Evolutionary conservation across 2,888 invertebrate species (phyloP).

Genomic region (Taphrorychus bicolor): DNA sequence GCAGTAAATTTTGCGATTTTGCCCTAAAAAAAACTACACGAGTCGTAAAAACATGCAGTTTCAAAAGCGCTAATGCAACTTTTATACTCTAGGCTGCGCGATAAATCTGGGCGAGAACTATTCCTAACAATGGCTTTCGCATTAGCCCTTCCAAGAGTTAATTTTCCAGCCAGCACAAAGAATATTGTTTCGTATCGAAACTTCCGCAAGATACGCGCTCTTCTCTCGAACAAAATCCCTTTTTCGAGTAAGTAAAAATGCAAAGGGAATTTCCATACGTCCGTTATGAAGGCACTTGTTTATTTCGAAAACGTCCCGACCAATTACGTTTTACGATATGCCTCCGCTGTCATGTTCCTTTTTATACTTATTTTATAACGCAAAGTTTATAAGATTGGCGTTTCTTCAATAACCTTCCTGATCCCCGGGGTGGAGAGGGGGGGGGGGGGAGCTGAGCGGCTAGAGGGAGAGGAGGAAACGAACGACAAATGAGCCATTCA

Average conservation of each 20-base stretch:
- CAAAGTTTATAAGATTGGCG: neutral
- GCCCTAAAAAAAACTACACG: no score
- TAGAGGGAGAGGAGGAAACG: neutral
- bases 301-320: conserved; percentile 6
- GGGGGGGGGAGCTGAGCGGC: neutral
- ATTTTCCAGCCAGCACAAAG: neutral
- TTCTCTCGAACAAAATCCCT: neutral
- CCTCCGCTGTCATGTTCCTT: neutral
- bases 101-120: neutral
- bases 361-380: neutral
- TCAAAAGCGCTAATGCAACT: no score
- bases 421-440: no score
- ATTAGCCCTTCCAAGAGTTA: neutral
- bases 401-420: neutral
- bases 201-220: neutral
- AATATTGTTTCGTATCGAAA: neutral
- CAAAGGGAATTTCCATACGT: conserved; percentile 4
- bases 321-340: conserved; percentile 2
- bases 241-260: neutral
- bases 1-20: no score
- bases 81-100: no score
- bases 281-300: conserved; percentile 3
- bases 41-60: no score
- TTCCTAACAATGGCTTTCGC: neutral
- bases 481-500: neutral